Evolutionary conservation across 2,888 invertebrate genomes (phyloP).

Genomic region (Erynnis tages): DNA sequence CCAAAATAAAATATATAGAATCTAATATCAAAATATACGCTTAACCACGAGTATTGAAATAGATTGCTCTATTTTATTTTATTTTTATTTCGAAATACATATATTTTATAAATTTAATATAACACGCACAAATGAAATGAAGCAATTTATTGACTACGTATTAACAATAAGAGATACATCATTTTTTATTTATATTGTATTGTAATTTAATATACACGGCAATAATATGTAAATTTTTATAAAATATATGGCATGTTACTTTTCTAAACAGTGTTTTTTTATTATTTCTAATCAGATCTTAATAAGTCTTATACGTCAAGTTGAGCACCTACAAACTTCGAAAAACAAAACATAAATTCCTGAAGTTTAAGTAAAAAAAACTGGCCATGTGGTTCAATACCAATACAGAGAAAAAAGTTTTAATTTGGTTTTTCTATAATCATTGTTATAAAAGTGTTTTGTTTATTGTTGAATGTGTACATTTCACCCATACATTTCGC

Average conservation of each 20-base stretch:
- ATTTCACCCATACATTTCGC: too few relatives aligned
- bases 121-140: slow-evolving; percentile 47
- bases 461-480: too few relatives aligned
- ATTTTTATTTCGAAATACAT: slow-evolving; percentile 28
- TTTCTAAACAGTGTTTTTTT: slow-evolving; percentile 55
- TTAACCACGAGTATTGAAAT: slow-evolving; percentile 42
- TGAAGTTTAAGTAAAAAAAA: background rate
- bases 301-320: slow-evolving; percentile 25
- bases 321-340: slow-evolving; percentile 48
- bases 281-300: slow-evolving; percentile 38
- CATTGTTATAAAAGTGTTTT: too few relatives aligned
- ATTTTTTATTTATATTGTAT: slow-evolving; percentile 44
- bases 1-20: background rate
- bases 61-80: slow-evolving; percentile 57
- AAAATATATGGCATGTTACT: slow-evolving; percentile 81
- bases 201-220: slow-evolving; percentile 57
- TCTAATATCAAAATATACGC: slow-evolving; percentile 35
- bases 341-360: background rate
- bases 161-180: slow-evolving; percentile 36
- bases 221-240: slow-evolving; percentile 63
- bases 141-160: slow-evolving; percentile 51
- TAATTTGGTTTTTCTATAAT: too few relatives aligned
- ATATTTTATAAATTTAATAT: slow-evolving; percentile 48
- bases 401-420: too few relatives aligned
- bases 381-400: too few relatives aligned